phyloP scores from a whole-genome alignment of 2,888 invertebrate genomes.

The Ganaspis brasiliensis region DNA sequence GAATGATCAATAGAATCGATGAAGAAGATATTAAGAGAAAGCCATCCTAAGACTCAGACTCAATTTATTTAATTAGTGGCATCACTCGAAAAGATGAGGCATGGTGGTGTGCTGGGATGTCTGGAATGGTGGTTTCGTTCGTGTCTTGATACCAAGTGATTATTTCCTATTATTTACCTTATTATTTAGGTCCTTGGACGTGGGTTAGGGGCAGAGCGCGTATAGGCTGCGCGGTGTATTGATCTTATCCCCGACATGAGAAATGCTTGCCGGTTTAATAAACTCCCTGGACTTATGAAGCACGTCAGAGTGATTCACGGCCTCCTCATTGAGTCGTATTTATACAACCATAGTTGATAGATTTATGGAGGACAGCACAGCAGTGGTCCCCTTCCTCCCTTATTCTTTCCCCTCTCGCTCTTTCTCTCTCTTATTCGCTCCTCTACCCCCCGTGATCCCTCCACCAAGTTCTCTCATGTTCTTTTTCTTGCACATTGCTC shows the following conservation, averaged over 20 bases:
- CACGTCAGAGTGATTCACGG: conserved; percentile 81
- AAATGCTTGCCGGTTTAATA: conserved; percentile 81
- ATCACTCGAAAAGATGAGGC: not conserved
- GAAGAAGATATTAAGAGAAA: too few species aligned
- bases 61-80: not conserved
- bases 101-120: not conserved
- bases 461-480: conserved; percentile 60
- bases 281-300: conserved; percentile 81
- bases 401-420: conserved; percentile 57
- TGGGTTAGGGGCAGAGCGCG: conserved; percentile 74
- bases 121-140: not conserved
- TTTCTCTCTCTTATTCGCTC: conserved; percentile 60
- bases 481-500: conserved; percentile 60
- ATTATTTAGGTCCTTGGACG: conserved; percentile 72
- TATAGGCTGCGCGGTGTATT: conserved; percentile 78
- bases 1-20: too few species aligned
- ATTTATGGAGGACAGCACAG: conserved; percentile 81
- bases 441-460: conserved; percentile 55
- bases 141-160: conserved; percentile 69
- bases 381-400: conserved; percentile 70
- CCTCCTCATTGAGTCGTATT: conserved; percentile 81
- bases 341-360: conserved; percentile 81
- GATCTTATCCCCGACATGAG: conserved; percentile 81
- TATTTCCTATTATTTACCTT: conserved; percentile 76
- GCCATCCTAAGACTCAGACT: not conserved